Evolutionary conservation across 2,113 vertebrate genomes (phyloP), one percentile per base, ranked within the genome.

Genomic region (Zosterops japonicus): DNA sequence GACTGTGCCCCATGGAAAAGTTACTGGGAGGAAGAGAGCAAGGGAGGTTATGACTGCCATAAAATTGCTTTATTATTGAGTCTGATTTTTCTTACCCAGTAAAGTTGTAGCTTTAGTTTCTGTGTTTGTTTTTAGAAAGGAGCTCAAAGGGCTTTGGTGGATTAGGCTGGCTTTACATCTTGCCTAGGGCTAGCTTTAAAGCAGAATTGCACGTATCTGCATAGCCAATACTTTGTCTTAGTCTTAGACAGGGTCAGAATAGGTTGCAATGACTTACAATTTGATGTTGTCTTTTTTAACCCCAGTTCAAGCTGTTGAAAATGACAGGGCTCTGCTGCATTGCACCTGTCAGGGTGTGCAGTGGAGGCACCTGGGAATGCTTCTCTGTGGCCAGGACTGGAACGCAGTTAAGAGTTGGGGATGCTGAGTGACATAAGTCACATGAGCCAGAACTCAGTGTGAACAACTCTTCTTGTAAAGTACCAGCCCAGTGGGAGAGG

Each of bases 291-390:
- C 14, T 31, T 50, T 76, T 86, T 44, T 42, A 86, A 68, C 25
- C 53, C 27, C 31, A 13, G 14, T 53, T 86, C 14, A 76, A 55
- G 9, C 39, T 42, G 23, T 77, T 71, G 29, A 22, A 76, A 60
- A 31, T 61, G 7, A 23, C 0, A 0, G 29, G 18, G 33, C 29
- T 64, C 35, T 69, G 72, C 39, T 83, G 39, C 1, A 1, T 42
- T 63, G 25, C 15, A 35, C n/a, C n/a, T 18, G 29, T 60, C 42
- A 60, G 35, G n/a, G 14, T 52, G 44, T 80, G 57, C 47, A 21
- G 0, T 42, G 63, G 71, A 60, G 44, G 20, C 27, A 22, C 3
- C 33, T 89, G 55, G 49, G 59, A 39, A 13, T 42, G 42, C 27
- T 81, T 5, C 41, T 53, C 27, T 57, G 27, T 56, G 83, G 9